phyloP scores from a whole-genome alignment of 2,797 vertebrate genomes.

The Helarctos malayanus region DNA sequence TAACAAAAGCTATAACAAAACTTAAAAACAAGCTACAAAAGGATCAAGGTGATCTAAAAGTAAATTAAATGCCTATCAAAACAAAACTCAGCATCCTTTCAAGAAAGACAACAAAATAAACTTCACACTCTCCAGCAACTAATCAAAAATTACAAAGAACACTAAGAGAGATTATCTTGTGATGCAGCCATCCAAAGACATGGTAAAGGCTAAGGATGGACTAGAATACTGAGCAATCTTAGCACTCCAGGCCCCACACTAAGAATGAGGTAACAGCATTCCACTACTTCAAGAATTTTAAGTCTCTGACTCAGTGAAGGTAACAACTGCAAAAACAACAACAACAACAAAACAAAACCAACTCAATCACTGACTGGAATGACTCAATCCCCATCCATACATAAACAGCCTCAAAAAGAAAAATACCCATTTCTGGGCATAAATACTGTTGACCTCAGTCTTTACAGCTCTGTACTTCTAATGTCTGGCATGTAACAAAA shows the following conservation, averaged over 20 bases:
- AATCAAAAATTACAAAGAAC: not conserved
- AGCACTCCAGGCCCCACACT: not conserved
- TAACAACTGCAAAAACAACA: not conserved
- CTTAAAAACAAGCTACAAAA: not conserved
- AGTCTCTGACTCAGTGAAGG: not conserved
- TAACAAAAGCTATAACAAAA: not conserved
- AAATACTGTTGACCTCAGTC: not conserved
- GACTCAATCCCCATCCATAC: not conserved
- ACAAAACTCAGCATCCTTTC: not conserved
- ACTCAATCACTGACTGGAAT: not conserved
- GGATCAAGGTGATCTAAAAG: not conserved
- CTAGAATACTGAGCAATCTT: not conserved
- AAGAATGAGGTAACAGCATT: not conserved
- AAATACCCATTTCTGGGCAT: not conserved
- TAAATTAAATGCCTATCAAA: conserved; percentile 3
- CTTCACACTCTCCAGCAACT: not conserved
- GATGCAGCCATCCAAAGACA: not conserved
- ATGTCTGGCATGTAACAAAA: not conserved
- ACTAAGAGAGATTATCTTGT: not conserved
- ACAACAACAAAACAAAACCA: not conserved
- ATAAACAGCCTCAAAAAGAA: not conserved
- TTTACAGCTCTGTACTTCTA: not conserved
- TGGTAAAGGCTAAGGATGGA: not conserved
- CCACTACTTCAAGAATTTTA: not conserved
- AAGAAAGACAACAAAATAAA: conserved; percentile 6